Evolutionary conservation across 2,797 vertebrate species (phyloP).

Genomic region (Enteromius trimaculatus): DNA sequence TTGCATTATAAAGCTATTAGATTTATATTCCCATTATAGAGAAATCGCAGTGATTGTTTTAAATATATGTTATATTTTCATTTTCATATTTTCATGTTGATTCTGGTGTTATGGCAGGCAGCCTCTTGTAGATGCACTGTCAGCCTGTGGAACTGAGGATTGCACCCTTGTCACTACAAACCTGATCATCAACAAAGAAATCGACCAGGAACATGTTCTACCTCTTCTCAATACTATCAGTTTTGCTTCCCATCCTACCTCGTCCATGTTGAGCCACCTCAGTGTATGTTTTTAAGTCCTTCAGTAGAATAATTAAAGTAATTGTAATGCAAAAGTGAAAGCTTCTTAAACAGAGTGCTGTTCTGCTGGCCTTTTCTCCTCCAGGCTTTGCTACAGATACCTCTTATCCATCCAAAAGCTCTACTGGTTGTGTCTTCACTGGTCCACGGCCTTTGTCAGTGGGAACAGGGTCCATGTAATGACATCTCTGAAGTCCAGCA

Average conservation of each 20-base stretch:
- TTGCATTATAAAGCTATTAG: background rate
- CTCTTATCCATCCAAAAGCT: conserved; percentile 68
- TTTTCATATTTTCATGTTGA: conserved; percentile 9
- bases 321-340: background rate
- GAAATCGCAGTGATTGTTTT: background rate
- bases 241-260: conserved; percentile 80
- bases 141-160: conserved; percentile 82
- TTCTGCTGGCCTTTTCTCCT: background rate
- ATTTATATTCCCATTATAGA: background rate
- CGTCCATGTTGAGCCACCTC: conserved; percentile 76
- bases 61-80: background rate
- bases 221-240: conserved; percentile 79
- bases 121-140: conserved; percentile 81
- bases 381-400: conserved; percentile 78
- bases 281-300: conserved; percentile 74
- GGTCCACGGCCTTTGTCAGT: conserved; percentile 79
- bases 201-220: conserved; percentile 76
- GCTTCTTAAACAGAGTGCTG: background rate
- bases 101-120: conserved; percentile 75
- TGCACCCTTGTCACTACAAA: conserved; percentile 81
- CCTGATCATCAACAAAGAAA: conserved; percentile 75
- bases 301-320: background rate
- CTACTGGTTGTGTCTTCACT: conserved; percentile 81
- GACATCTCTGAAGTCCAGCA: conserved; percentile 74
- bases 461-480: conserved; percentile 68